phyloP scores from a whole-genome alignment of 2,797 vertebrate genomes.

The Enteromius trimaculatus region DNA sequence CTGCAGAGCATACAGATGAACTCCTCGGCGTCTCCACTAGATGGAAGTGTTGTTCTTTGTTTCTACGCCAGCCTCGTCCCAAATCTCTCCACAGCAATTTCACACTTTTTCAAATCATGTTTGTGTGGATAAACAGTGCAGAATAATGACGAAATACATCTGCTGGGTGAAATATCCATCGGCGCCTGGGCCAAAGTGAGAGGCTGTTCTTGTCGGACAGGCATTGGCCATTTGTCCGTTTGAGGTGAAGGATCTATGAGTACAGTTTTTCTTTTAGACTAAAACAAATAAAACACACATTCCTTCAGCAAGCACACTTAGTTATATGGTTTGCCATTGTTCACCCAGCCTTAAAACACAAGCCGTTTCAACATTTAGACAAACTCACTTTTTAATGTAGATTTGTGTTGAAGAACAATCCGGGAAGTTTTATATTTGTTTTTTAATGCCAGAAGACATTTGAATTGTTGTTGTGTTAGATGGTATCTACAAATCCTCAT shows the following conservation, averaged over 20 bases:
- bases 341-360: constrained; percentile 18
- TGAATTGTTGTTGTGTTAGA: constrained; percentile 41
- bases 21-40: constrained; percentile 33
- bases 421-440: neutral
- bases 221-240: constrained; percentile 19
- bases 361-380: neutral
- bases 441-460: neutral
- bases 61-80: neutral
- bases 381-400: neutral
- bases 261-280: constrained; percentile 20
- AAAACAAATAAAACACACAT: constrained; percentile 18
- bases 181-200: constrained; percentile 16
- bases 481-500: constrained; percentile 42
- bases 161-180: constrained; percentile 39
- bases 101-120: constrained; percentile 31
- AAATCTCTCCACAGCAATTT: constrained; percentile 28
- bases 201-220: constrained; percentile 7
- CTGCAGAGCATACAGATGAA: no score
- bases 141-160: constrained; percentile 40
- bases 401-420: neutral
- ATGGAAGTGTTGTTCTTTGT: constrained; percentile 45
- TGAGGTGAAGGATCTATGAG: constrained; percentile 17
- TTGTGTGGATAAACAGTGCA: constrained; percentile 19
- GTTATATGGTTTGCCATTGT: constrained; percentile 5
- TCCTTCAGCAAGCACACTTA: neutral